These are phyloP conservation scores for Blastobasis lacticolella DNA, from an alignment of 2,888 invertebrate genomes.

Conservation along the genomic window DNA sequence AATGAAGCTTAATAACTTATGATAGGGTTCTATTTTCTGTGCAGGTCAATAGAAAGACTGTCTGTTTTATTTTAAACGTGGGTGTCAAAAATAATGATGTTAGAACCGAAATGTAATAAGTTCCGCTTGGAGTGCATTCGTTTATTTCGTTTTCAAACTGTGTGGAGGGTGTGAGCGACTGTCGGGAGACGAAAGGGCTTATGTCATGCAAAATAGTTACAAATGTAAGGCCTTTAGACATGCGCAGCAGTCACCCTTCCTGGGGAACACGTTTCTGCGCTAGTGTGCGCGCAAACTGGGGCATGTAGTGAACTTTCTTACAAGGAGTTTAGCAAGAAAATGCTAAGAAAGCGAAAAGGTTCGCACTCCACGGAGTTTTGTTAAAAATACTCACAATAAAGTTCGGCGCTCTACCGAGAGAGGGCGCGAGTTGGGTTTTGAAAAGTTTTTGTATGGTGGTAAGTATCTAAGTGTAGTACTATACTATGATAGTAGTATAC, in stretches of 20 bases:
- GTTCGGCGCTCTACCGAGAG: constrained; percentile 42
- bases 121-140: constrained; percentile 1
- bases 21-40: constrained; percentile 14
- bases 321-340: constrained; percentile 63
- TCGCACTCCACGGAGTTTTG: constrained; percentile 61
- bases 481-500: too few species aligned
- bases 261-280: constrained; percentile 22
- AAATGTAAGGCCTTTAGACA: constrained; percentile 28
- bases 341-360: constrained; percentile 68
- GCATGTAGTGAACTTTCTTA: constrained; percentile 58
- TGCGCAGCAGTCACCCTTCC: constrained; percentile 15
- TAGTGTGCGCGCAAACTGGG: constrained; percentile 36
- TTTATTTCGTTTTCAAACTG: constrained; percentile 24
- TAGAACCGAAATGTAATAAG: constrained; percentile 23
- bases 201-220: constrained; percentile 6
- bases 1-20: neutral
- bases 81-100: constrained; percentile 9
- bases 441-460: neutral
- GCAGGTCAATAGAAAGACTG: constrained; percentile 2
- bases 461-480: too few species aligned
- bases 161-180: neutral
- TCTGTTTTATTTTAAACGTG: neutral
- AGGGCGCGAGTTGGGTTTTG: constrained; percentile 45
- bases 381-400: constrained; percentile 51
- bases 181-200: constrained; percentile 14